phyloP scores from a whole-genome alignment of 1,140 invertebrate genomes.

The Aphidius gifuensis region DNA sequence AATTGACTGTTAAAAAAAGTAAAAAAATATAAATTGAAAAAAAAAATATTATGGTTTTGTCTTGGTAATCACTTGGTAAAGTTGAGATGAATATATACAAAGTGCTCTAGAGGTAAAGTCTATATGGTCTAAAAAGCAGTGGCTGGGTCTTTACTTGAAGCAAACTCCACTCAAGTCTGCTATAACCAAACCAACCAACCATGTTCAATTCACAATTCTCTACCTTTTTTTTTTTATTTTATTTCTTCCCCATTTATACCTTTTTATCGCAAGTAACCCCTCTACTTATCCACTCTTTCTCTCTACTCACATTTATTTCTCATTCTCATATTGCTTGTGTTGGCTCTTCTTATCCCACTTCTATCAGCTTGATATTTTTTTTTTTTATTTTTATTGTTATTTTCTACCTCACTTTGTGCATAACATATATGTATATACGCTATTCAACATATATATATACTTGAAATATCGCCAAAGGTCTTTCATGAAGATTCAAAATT shows the following conservation, averaged over 20 bases:
- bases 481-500: too few species aligned
- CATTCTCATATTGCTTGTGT: constrained; percentile 5
- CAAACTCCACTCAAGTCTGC: constrained; percentile 23
- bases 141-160: constrained; percentile 31
- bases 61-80: too few species aligned
- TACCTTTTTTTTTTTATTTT: too few species aligned
- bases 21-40: too few species aligned
- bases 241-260: constrained; percentile 12
- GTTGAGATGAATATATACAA: constrained; percentile 18
- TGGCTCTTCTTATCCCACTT: constrained; percentile 6
- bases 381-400: background rate
- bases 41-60: too few species aligned
- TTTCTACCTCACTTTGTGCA: too few species aligned
- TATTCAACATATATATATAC: too few species aligned
- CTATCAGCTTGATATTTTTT: constrained; percentile 9
- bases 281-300: background rate
- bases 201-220: background rate
- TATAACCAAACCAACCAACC: too few species aligned
- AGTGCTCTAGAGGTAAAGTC: constrained; percentile 26
- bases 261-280: background rate
- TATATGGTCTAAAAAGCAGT: too few species aligned
- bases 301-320: background rate
- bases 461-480: too few species aligned
- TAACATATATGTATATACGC: too few species aligned
- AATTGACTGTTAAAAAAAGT: too few species aligned